Evolutionary conservation across 1,140 invertebrate species (phyloP).

Genomic region (Drosophila trapezifrons): DNA sequence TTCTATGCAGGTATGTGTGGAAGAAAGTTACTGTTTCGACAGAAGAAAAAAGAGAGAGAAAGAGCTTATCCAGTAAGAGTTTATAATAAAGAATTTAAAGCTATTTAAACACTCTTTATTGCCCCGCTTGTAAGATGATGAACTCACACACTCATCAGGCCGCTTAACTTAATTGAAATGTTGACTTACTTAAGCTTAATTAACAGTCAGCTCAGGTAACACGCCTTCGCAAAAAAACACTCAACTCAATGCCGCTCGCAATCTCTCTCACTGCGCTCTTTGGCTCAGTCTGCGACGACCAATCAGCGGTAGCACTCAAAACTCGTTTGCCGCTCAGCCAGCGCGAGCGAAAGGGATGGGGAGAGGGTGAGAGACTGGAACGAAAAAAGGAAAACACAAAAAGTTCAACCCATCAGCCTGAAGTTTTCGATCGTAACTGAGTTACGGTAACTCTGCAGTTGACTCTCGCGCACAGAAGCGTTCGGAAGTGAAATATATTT

Average conservation of each 20-base stretch:
- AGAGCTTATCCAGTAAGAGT: slow-evolving; percentile 1
- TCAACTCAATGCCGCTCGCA: slow-evolving; percentile 49
- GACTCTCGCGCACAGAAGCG: slow-evolving; percentile 84
- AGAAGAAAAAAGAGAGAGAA: slow-evolving; percentile 29
- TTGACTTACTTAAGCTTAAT: slow-evolving; percentile 66
- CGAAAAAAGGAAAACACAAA: slow-evolving; percentile 36
- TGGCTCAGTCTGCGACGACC: slow-evolving; percentile 34
- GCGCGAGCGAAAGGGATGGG: slow-evolving; percentile 53
- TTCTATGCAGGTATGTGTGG: slow-evolving; percentile 26
- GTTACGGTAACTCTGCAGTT: slow-evolving; percentile 78
- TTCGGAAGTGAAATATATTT: slow-evolving; percentile 84
- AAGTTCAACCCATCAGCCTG: slow-evolving; percentile 81
- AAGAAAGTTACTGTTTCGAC: slow-evolving; percentile 65
- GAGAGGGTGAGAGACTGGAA: slow-evolving; percentile 36
- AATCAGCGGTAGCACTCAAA: slow-evolving; percentile 70
- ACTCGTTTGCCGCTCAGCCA: slow-evolving; percentile 53
- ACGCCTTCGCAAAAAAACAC: slow-evolving; percentile 51
- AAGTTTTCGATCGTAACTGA: slow-evolving; percentile 82
- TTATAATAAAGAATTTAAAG: slow-evolving; percentile 3
- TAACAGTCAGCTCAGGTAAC: slow-evolving; percentile 63
- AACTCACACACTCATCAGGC: slow-evolving; percentile 27
- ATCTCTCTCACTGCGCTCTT: slow-evolving; percentile 31
- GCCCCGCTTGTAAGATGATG: neutral
- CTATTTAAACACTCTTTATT: slow-evolving; percentile 7
- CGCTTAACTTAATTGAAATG: slow-evolving; percentile 61